Evolutionary conservation across 2,113 vertebrate species (phyloP).

Genomic region (Pelusios castaneus): DNA sequence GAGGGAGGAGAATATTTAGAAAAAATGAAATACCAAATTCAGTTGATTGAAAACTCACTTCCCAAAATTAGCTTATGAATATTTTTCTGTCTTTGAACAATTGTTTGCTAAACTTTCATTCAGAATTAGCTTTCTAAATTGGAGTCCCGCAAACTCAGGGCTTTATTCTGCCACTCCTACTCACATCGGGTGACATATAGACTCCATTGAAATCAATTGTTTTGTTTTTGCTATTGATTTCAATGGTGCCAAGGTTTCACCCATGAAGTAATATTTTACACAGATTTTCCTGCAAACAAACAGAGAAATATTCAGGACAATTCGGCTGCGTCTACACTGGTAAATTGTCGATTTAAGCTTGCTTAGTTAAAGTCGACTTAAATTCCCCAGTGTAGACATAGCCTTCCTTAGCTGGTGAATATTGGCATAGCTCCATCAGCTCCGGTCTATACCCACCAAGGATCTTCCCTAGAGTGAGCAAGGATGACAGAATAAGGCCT

Average conservation of each 20-base stretch:
- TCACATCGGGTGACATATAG: background rate
- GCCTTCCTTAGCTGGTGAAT: background rate
- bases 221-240: background rate
- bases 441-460: background rate
- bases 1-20: background rate
- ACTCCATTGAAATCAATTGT: background rate
- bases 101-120: background rate
- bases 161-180: background rate
- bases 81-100: background rate
- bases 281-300: background rate
- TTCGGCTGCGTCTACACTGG: no score
- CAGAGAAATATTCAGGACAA: background rate
- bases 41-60: background rate
- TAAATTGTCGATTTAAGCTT: no score
- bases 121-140: background rate
- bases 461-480: background rate
- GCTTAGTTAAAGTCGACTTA: no score
- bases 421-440: background rate
- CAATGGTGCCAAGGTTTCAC: background rate
- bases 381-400: no score
- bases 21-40: background rate
- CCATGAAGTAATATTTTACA: background rate
- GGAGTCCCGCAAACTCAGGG: background rate
- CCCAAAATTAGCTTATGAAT: background rate
- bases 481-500: background rate